Conservation (phyloP, 2,888 invertebrate genomes). For the Phaonia tiefii region DNA sequence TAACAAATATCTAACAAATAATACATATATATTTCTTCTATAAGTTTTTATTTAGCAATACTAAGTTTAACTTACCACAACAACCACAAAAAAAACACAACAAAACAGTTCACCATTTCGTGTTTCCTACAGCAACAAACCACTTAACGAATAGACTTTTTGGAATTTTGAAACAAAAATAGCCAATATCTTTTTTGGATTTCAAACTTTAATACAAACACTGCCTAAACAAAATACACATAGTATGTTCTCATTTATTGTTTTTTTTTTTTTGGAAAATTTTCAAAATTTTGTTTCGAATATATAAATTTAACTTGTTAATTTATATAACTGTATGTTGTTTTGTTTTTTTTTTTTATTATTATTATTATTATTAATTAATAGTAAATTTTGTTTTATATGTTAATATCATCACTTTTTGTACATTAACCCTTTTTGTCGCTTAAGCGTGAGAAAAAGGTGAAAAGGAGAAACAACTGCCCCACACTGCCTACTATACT, state of each 20-base stretch:
- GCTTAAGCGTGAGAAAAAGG: conserved; percentile 36
- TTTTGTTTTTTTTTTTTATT: conserved; percentile 42
- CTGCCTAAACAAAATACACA: conserved; percentile 46
- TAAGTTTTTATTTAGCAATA: conserved; percentile 55
- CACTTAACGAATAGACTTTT: conserved; percentile 29
- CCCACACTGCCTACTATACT: conserved; percentile 59
- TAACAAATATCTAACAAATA: conserved; percentile 1
- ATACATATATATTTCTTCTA: conserved; percentile 36
- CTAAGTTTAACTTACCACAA: conserved; percentile 37
- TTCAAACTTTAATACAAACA: conserved; percentile 45
- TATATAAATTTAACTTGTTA: conserved; percentile 30
- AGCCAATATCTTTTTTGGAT: conserved; percentile 10
- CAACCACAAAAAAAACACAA: conserved; percentile 35
- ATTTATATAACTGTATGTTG: conserved; percentile 30
- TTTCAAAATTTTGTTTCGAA: conserved; percentile 53
- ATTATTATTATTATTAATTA: conserved; percentile 32
- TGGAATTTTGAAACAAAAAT: conserved; percentile 20
- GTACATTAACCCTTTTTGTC: conserved; percentile 43
- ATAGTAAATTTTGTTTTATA: conserved; percentile 50
- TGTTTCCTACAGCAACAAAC: conserved; percentile 26
- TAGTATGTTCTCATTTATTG: neutral
- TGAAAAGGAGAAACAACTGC: conserved; percentile 60
- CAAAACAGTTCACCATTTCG: conserved; percentile 44
- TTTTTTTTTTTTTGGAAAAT: conserved; percentile 42
- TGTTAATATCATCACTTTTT: conserved; percentile 40